Evolutionary conservation across 1,140 invertebrate genomes (phyloP).

Genomic region (Zaprionus capensis): DNA sequence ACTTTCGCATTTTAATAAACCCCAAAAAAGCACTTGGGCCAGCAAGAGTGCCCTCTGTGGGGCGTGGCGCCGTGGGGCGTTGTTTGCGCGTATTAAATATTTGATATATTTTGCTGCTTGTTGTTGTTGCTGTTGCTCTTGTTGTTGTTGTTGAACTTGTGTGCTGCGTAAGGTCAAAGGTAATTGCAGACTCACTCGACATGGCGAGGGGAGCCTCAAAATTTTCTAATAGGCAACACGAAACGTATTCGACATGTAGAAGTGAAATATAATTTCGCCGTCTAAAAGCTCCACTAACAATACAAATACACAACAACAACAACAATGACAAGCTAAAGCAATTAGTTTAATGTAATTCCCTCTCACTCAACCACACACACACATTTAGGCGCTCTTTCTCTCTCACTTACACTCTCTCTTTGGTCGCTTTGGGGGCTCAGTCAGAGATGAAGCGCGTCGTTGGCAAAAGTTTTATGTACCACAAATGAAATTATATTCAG

Average conservation of each 20-base stretch:
- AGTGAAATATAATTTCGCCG: slow-evolving; percentile 75
- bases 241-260: slow-evolving; percentile 54
- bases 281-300: slow-evolving; percentile 77
- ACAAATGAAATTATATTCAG: slow-evolving; percentile 80
- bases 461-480: slow-evolving; percentile 78
- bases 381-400: neutral
- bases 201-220: neutral
- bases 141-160: slow-evolving; percentile 12
- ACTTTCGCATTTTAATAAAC: slow-evolving; percentile 52
- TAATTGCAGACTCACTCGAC: slow-evolving; percentile 40
- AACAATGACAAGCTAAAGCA: slow-evolving; percentile 81
- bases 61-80: slow-evolving; percentile 19
- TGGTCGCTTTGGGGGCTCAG: slow-evolving; percentile 29
- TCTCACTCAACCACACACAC: slow-evolving; percentile 24
- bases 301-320: slow-evolving; percentile 55
- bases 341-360: slow-evolving; percentile 81
- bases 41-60: slow-evolving; percentile 11
- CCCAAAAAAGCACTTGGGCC: slow-evolving; percentile 22
- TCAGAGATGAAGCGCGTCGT: slow-evolving; percentile 65
- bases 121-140: neutral
- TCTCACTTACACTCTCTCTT: slow-evolving; percentile 10
- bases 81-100: slow-evolving; percentile 46
- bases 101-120: slow-evolving; percentile 41
- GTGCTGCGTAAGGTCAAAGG: slow-evolving; percentile 49
- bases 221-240: slow-evolving; percentile 51